phyloP scores from a whole-genome alignment of 1,140 invertebrate species.

The Philotrypesis tridentata region DNA sequence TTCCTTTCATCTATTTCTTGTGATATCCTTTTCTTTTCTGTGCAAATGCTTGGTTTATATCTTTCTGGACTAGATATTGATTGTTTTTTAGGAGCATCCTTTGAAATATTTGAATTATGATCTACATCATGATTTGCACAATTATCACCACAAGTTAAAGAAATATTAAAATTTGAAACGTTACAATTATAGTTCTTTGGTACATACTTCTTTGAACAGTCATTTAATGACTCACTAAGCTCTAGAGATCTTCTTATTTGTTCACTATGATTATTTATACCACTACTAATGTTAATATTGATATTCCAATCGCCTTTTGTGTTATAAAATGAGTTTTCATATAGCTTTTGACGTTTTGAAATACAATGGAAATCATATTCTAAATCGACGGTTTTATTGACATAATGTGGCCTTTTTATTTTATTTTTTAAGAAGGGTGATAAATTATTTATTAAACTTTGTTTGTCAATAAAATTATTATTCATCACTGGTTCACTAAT shows the following conservation, averaged over 20 bases:
- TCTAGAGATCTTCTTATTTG: background rate
- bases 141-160: background rate
- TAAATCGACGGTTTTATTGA: background rate
- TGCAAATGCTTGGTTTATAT: background rate
- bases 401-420: background rate
- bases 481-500: background rate
- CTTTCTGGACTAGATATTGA: background rate
- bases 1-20: background rate
- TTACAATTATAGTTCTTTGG: constrained; percentile 10
- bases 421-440: background rate
- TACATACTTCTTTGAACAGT: constrained; percentile 5
- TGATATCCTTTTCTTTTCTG: background rate
- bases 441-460: background rate
- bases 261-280: background rate
- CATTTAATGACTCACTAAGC: background rate
- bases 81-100: background rate
- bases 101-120: constrained; percentile 1
- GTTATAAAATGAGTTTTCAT: background rate
- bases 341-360: background rate
- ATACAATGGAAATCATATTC: background rate
- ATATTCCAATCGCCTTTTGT: background rate
- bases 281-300: background rate
- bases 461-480: background rate
- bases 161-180: background rate
- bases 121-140: background rate